Evolutionary conservation across 1,140 invertebrate species (phyloP), one percentile per base, ranked within the genome.

Genomic region (Heliconius himera): DNA sequence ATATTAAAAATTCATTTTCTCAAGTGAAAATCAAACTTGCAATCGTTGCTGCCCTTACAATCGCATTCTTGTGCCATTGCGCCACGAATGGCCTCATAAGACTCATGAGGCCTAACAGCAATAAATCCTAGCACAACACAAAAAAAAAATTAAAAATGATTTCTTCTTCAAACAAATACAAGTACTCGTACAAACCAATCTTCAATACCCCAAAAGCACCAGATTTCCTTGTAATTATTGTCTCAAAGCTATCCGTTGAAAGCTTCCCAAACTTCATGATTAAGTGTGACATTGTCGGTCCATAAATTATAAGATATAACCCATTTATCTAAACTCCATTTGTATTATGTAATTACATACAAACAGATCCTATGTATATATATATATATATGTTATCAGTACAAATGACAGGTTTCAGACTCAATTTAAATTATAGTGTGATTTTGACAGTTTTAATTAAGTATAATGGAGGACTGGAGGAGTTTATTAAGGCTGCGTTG

Each of bases 271-370:
- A 80, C 73, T 80, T 80, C 46, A 80, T 80, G 78, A 80, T 80
- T 80, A 80, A 80, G 78, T 80, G 74, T 80, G 78, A 80, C 78
- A 71, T 72, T 74, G 66, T 74, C 66, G 29, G 49, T n/a, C 74
- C 49, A 80, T 80, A 80, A 80, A 80, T 80, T 80, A 80, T 74
- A 49, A 80, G 78, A 80, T 80, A 80, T 72, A 76, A 80, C 78
- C 74, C 78, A 80, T 74, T 80, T 80, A 80, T 80, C 78, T 80
- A 33, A 38, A 51, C 46, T 77, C 76, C 70, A 73, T 79, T 79
- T 73, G 60, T 74, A 80, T 74, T 75, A 80, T 60, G 78, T 80
- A 80, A 80, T 80, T 66, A 77, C 70, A 80, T 70, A 74, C 78
- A 74, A 74, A 22, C 66, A 66, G 56, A 36, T 13, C 49, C 29